Evolutionary conservation across 2,888 invertebrate genomes (phyloP), one percentile per base, ranked within the genome.

Genomic region (Mesochorus sp.): DNA sequence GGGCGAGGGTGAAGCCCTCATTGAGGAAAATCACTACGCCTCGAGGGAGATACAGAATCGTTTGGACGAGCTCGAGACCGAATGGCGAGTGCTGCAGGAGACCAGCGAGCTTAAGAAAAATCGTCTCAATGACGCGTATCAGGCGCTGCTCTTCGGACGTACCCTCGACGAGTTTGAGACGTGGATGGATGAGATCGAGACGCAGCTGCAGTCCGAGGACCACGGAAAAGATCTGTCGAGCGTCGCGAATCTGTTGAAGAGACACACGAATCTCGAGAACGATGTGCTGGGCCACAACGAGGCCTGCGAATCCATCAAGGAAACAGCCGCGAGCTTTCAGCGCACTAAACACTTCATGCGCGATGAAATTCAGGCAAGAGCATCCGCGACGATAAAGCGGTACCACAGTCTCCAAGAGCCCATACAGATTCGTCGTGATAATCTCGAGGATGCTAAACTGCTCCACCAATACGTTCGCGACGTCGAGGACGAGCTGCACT

Each of bases 131-230:
- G 97, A 98, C 89, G 98, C 98, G 0, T 96, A 98, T 91, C 97
- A 97, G 91, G 98, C 98, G 0, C 91, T 98, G 10, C 93, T 97
- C 51, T 98, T 97, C 90, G 95, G 96, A 82, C 94, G 98, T 3
- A 96, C 96, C 0, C 92, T 99, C 67, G 98, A 98, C 85, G 99
- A 99, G 91, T 95, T 99, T 88, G 96, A 97, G 85, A 93, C 94
- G 10, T 99, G 99, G 98, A 95, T 98, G 91, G 97, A 97, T 84
- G 98, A 98, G 72, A 93, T 95, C 0, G 97, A 97, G 91, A 92
- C 93, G 12, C 96, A 96, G 83, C 91, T 97, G 42, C 93, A 94
- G 81, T 95, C 95, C 0, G 94, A 94, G 83, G 96, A 96, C 88
- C 94, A 95, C 83, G 99, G 98, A 73, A 96, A 96, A 88, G 98